A percentile compares a stretch with the other conserved stretches of the same genome.
phyloP scores from a whole-genome alignment of 2,113 vertebrate species.

The Alexandromys fortis region DNA sequence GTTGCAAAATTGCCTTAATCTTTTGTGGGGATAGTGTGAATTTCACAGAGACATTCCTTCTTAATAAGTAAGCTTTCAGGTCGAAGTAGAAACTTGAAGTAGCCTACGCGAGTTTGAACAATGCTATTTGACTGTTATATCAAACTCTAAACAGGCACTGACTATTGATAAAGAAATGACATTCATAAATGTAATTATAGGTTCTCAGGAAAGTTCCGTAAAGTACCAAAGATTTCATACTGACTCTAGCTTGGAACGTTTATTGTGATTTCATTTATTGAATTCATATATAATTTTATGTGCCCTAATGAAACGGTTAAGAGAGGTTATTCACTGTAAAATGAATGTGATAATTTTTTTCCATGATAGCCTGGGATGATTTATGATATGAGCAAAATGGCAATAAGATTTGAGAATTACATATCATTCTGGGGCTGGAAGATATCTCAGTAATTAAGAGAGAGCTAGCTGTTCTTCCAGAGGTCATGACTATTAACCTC shows the following conservation, averaged over 20 bases:
- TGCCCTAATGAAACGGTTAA: not conserved
- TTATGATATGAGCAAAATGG: not conserved
- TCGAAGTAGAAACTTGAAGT: not conserved
- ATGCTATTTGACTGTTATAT: not conserved
- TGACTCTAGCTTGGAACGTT: not conserved
- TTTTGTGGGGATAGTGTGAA: not conserved
- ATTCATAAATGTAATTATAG: not conserved
- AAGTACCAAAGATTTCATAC: not conserved
- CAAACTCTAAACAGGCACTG: not conserved
- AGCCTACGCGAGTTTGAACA: not conserved
- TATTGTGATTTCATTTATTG: not conserved
- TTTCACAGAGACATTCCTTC: constrained; percentile 30
- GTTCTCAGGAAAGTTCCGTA: not conserved
- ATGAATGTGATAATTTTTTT: not conserved
- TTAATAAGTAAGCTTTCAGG: not conserved
- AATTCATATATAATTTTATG: not conserved
- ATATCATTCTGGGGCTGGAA: not conserved
- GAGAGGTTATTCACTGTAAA: not conserved
- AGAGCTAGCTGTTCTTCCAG: not conserved
- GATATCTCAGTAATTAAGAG: not conserved
- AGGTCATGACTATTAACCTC: not conserved
- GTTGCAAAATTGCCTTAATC: constrained; percentile 21
- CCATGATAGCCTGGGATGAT: not conserved
- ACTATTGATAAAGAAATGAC: not conserved
- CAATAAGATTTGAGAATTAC: not conserved